A percentile compares a stretch with the other conserved stretches of the same genome.
These are phyloP conservation scores for Chymomyza caudatula DNA, from an alignment of 2,888 invertebrate genomes.

Conservation along the genomic window DNA sequence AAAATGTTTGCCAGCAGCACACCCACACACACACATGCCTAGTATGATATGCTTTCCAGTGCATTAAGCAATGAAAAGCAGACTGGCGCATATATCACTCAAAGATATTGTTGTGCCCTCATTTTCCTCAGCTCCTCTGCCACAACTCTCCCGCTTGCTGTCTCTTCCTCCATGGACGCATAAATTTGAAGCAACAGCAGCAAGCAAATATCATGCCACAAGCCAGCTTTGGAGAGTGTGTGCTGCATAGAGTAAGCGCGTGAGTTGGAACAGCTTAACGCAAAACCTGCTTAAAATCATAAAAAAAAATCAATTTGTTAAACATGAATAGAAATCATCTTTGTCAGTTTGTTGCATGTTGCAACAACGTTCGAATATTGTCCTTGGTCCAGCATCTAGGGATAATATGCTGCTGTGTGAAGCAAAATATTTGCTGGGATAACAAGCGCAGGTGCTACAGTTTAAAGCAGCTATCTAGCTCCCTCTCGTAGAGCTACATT, in stretches of 20 bases:
- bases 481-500: neutral
- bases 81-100: conserved; percentile 35
- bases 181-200: conserved; percentile 18
- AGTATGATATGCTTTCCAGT: conserved; percentile 49
- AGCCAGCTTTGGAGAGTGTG: neutral
- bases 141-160: neutral
- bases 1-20: conserved; percentile 3
- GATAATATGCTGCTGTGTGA: conserved; percentile 37
- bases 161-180: neutral
- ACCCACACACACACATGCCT: neutral
- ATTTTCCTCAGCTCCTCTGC: neutral
- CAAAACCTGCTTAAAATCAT: conserved; percentile 8
- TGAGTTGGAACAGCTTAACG: conserved; percentile 5
- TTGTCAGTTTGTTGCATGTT: conserved; percentile 5
- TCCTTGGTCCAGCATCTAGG: neutral
- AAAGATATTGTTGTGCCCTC: conserved; percentile 28
- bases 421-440: conserved; percentile 49
- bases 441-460: conserved; percentile 36
- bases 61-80: conserved; percentile 50
- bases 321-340: conserved; percentile 33
- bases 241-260: neutral
- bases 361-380: neutral
- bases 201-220: conserved; percentile 42
- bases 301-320: conserved; percentile 52
- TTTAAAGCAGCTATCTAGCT: neutral